Percentiles rank a stretch among this genome's conserved stretches.
phyloP scores from a whole-genome alignment of 1,140 invertebrate genomes.

The Drosophila burlai region DNA sequence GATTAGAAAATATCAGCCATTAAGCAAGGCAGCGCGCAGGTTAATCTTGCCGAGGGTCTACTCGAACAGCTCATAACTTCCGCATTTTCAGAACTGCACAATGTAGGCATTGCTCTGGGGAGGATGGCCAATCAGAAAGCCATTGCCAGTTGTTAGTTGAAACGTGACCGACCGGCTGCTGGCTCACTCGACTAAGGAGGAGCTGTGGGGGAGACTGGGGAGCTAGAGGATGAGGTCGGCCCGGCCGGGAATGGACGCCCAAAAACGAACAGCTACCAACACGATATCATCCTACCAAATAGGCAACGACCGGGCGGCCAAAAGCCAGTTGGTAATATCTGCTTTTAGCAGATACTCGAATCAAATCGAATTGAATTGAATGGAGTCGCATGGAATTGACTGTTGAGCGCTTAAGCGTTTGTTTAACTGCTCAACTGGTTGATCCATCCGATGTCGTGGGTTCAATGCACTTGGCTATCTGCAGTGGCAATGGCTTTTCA shows the following conservation, averaged over 20 bases:
- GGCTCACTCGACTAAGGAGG: background rate
- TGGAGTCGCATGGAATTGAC: slow-evolving; percentile 44
- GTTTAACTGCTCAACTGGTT: slow-evolving; percentile 53
- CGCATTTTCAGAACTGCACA: slow-evolving; percentile 46
- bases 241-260: slow-evolving; percentile 18
- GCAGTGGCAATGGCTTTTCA: slow-evolving; percentile 43
- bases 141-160: slow-evolving; percentile 57
- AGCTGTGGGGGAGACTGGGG: background rate
- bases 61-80: slow-evolving; percentile 48
- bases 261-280: slow-evolving; percentile 53
- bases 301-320: slow-evolving; percentile 32
- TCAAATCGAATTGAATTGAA: slow-evolving; percentile 47
- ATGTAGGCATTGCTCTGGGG: slow-evolving; percentile 44
- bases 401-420: slow-evolving; percentile 43
- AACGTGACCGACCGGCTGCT: slow-evolving; percentile 51
- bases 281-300: slow-evolving; percentile 55
- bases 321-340: slow-evolving; percentile 60
- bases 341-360: slow-evolving; percentile 55
- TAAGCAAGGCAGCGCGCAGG: slow-evolving; percentile 17
- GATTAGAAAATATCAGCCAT: slow-evolving; percentile 40
- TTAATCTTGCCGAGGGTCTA: slow-evolving; percentile 29
- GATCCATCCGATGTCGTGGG: slow-evolving; percentile 42
- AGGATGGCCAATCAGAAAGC: slow-evolving; percentile 42
- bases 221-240: slow-evolving; percentile 18
- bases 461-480: slow-evolving; percentile 48